Evolutionary conservation across 2,888 invertebrate genomes (phyloP).

Genomic region (Chouioia cunea): DNA sequence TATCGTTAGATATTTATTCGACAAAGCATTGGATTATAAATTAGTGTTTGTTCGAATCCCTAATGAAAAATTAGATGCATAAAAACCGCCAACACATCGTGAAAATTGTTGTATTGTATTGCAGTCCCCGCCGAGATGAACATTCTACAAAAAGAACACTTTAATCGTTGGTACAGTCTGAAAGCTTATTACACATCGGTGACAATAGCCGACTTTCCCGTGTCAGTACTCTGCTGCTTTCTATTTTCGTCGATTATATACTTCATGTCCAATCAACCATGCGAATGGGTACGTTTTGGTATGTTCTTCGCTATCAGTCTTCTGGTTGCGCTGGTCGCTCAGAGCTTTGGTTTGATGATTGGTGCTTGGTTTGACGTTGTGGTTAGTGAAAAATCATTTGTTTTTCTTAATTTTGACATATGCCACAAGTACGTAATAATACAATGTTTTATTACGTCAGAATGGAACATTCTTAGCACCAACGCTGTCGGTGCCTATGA

Average conservation of each 20-base stretch:
- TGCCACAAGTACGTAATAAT: not conserved
- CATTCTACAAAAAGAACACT: constrained; percentile 86
- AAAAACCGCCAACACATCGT: no score
- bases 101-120: constrained; percentile 20
- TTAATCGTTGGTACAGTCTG: constrained; percentile 90
- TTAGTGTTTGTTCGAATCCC: not conserved
- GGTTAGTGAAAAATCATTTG: constrained; percentile 71
- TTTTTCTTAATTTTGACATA: not conserved
- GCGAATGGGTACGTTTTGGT: constrained; percentile 81
- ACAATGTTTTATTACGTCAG: constrained; percentile 70
- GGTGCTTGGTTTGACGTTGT: constrained; percentile 90
- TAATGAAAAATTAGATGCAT: not conserved
- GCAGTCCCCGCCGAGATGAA: constrained; percentile 86
- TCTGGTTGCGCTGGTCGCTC: constrained; percentile 89
- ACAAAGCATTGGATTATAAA: no score
- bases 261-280: constrained; percentile 90
- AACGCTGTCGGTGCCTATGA: constrained; percentile 90
- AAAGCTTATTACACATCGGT: constrained; percentile 85
- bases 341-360: constrained; percentile 92
- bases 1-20: not conserved
- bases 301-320: constrained; percentile 89
- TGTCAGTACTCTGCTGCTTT: constrained; percentile 80
- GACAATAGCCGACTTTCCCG: constrained; percentile 82
- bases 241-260: constrained; percentile 84
- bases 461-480: constrained; percentile 96